Evolutionary conservation across 2,888 invertebrate species (phyloP), one percentile per base, ranked within the genome.

Genomic region (Callinectes sapidus): DNA sequence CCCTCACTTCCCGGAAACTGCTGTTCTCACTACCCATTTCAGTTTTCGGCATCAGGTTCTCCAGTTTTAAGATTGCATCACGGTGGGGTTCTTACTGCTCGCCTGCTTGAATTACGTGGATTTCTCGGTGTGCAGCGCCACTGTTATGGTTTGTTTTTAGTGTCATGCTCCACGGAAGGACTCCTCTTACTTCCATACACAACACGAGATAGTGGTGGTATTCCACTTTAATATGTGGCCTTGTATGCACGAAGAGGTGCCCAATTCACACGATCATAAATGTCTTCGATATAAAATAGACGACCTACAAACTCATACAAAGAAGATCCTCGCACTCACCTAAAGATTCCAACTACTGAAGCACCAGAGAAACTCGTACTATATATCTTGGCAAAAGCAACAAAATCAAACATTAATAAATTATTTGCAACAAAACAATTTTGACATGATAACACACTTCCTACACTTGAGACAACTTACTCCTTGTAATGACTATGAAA

Each of bases 11-110:
- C 71, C 28, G 71, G 28, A 71, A 71, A 71, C 71, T 71, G 28
- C 71, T 71, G 71, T 13, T 48, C 48, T 48, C 48, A 48, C 48
- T 48, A 71, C 28, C 28, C 28, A 28, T 71, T 28, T 28, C 28
- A n/a, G n/a, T 71, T 71, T 71, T 28, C 71, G 13, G n/a, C 71
- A 28, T 71, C n/a, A 71, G 28, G 13, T n/a, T n/a, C 71, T 71
- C 28, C n/a, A 71, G 71, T 71, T 28, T 71, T n/a, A 71, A 71
- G 71, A 71, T 71, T 61, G 61, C 61, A 71, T n/a, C 71, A 28
- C 71, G 28, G 13, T 28, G 71, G 71, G 23, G 3, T n/a, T 71
- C 71, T 28, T 71, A 13, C 28, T 28, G n/a, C 71, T 28, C 28
- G 71, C 71, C 71, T 28, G 71, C n/a, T 71, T 71, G 28, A 28